Base-by-base conservation (phyloP, 1,140 invertebrate species). In the Pomacea maculata region DNA sequence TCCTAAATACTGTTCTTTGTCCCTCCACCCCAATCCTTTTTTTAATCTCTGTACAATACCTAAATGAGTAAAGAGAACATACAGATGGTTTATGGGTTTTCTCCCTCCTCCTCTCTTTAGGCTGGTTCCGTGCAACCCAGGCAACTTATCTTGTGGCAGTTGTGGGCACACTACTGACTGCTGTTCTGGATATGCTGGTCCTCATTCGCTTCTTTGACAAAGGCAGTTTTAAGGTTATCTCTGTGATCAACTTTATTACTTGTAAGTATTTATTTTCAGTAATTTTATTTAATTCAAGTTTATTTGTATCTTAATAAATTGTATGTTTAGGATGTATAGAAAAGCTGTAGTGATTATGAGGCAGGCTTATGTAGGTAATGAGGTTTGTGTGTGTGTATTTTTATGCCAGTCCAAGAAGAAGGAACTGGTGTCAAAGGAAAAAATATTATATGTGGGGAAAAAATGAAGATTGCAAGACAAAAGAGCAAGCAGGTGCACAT, bases 121-220 rank as follows among this genome's bases (percentile, higher is more conserved):
- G 55, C 10, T 83, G 80, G 82, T 85, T 83, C 78, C 73, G 82
- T 21, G 76, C 80, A 21, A 67, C 83, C 17, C 84, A 85, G 63
- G 80, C 84, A 8, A 25, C 81, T 9, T 83, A 82, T 67, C 72
- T 85, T 17, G 57, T 85, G 29, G 75, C 80, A 45, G 79, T 77
- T 52, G 29, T 83, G 29, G 82, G 84, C 6, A 71, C 76, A 10
- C 65, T 85, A 10, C 57, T 85, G 10, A 75, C 81, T 45, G 65
- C 71, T 10, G 71, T 80, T 15, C 67, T 83, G 71, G 80, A 81
- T 64, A 64, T 81, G 54, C 71, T 85, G 29, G 76, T 72, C 25
- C 71, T 75, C 55, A 78, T 83, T 77, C 65, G 65, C 71, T 83
- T 85, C 77, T 80, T 83, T 29, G 84, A 85, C 61, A 70, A 76